phyloP scores from a whole-genome alignment of 2,888 invertebrate species.

The Drosophila fungiperda region DNA sequence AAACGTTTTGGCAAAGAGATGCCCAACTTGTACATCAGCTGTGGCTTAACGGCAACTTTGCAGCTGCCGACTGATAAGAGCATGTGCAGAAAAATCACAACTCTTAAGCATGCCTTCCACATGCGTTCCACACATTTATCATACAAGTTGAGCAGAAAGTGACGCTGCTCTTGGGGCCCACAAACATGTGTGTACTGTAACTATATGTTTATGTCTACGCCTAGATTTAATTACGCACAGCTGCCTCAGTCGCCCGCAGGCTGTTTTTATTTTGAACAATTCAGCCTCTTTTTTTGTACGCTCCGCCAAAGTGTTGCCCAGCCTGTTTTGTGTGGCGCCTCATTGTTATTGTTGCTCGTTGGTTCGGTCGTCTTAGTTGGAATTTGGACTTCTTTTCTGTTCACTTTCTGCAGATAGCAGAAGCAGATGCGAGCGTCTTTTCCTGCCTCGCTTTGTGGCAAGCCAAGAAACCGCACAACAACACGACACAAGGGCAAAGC shows the following conservation, averaged over 20 bases:
- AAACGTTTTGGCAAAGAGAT: conserved; percentile 26
- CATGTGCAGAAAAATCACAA: conserved; percentile 8
- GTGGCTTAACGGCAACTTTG: conserved; percentile 35
- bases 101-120: conserved; percentile 10
- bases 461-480: conserved; percentile 60
- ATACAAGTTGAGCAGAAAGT: conserved; percentile 25
- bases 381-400: not conserved
- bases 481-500: conserved; percentile 4
- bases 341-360: conserved; percentile 55
- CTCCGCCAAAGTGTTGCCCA: conserved; percentile 61
- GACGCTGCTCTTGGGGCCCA: conserved; percentile 18
- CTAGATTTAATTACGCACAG: conserved; percentile 10
- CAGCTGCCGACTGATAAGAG: conserved; percentile 37
- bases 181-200: conserved; percentile 17
- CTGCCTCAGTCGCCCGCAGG: conserved; percentile 17
- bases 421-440: conserved; percentile 35
- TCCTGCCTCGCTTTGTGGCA: conserved; percentile 55
- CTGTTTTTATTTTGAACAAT: conserved; percentile 9
- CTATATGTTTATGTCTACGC: conserved; percentile 3
- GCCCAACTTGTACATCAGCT: not conserved
- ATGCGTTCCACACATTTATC: conserved; percentile 24
- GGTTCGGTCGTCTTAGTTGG: not conserved
- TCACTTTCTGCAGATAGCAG: conserved; percentile 34
- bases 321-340: conserved; percentile 66
- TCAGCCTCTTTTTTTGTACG: conserved; percentile 12